Conservation (phyloP, 2,113 vertebrate species). For the Amphiprion percula region DNA sequence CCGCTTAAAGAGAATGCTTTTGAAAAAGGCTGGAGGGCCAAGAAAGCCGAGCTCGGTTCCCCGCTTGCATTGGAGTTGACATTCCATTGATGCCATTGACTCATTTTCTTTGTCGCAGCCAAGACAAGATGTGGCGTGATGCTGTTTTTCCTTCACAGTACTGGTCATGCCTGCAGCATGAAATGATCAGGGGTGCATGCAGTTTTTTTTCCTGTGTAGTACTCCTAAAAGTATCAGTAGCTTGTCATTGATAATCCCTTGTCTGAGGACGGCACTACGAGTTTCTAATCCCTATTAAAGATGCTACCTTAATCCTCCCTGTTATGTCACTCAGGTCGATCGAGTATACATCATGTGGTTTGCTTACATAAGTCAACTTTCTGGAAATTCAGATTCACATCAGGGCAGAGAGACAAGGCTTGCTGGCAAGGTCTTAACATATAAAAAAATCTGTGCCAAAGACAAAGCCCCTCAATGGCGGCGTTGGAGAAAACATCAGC, state of each 20-base stretch:
- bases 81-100: constrained; percentile 57
- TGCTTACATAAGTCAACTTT: constrained; percentile 1
- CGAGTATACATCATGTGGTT: neutral
- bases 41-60: constrained; percentile 43
- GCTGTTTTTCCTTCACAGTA: neutral
- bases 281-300: constrained; percentile 25
- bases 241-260: constrained; percentile 5
- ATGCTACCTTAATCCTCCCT: constrained; percentile 10
- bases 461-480: neutral
- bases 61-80: constrained; percentile 23
- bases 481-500: neutral
- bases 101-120: constrained; percentile 36
- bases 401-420: neutral
- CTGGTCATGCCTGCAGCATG: neutral
- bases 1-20: constrained; percentile 67
- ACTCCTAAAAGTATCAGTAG: neutral
- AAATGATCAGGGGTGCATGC: neutral
- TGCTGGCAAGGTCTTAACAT: neutral
- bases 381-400: constrained; percentile 2
- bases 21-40: constrained; percentile 61
- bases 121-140: constrained; percentile 20
- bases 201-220: neutral
- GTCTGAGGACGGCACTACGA: neutral
- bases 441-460: neutral
- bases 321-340: constrained; percentile 9